A percentile compares a stretch with the other conserved stretches of the same genome.
phyloP scores from a whole-genome alignment of 2,888 invertebrate species.

The Silvanus unidentatus region DNA sequence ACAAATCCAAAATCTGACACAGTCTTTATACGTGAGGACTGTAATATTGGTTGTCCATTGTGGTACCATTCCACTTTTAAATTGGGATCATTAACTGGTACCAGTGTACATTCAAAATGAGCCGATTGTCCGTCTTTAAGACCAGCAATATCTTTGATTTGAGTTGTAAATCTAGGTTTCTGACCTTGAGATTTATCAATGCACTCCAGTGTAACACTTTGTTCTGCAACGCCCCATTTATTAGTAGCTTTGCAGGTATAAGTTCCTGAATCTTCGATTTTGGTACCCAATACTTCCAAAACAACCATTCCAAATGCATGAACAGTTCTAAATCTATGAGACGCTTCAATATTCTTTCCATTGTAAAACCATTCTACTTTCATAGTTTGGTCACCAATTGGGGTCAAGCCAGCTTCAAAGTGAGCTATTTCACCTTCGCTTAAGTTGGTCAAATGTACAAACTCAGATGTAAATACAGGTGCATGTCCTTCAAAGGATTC shows the following conservation, averaged over 20 bases:
- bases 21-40: slow-evolving; percentile 85
- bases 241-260: slow-evolving; percentile 87
- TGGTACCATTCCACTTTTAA: slow-evolving; percentile 96
- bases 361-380: slow-evolving; percentile 95
- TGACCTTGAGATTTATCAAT: slow-evolving; percentile 80
- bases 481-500: slow-evolving; percentile 77
- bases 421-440: slow-evolving; percentile 95
- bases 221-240: slow-evolving; percentile 83
- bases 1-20: slow-evolving; percentile 95
- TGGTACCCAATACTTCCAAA: slow-evolving; percentile 90
- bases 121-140: slow-evolving; percentile 90
- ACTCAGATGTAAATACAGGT: slow-evolving; percentile 83
- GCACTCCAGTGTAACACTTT: slow-evolving; percentile 74
- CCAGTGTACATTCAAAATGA: slow-evolving; percentile 90
- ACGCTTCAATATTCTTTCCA: slow-evolving; percentile 79
- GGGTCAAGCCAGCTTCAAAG: slow-evolving; percentile 93
- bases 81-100: slow-evolving; percentile 90
- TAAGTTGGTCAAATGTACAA: slow-evolving; percentile 74
- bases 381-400: slow-evolving; percentile 91
- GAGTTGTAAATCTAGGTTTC: slow-evolving; percentile 82
- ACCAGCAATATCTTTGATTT: slow-evolving; percentile 75
- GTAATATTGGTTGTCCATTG: slow-evolving; percentile 82
- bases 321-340: slow-evolving; percentile 86
- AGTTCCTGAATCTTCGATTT: slow-evolving; percentile 84
- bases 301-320: slow-evolving; percentile 98